Percentiles rank a stretch among this genome's conserved stretches.
Conservation (phyloP, 2,888 invertebrate species). For the Parthenolecanium corni region DNA sequence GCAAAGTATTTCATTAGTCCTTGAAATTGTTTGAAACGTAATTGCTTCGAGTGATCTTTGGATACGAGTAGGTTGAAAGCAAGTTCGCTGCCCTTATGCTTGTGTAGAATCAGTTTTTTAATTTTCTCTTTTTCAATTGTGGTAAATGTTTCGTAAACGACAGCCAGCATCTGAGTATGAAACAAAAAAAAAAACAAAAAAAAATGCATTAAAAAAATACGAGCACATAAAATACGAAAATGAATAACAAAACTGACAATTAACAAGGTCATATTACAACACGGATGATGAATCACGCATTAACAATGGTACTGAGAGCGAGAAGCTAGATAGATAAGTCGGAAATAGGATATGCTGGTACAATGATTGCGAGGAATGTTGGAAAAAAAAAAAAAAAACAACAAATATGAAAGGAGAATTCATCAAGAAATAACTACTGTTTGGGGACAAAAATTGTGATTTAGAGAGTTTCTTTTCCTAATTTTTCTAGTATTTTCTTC, state of each 20-base stretch:
- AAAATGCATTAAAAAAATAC: too few species aligned
- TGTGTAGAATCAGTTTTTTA: constrained; percentile 66
- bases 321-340: neutral
- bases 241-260: too few species aligned
- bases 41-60: constrained; percentile 55
- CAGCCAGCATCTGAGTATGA: constrained; percentile 62
- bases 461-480: too few species aligned
- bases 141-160: constrained; percentile 81
- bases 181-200: neutral
- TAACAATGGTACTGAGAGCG: neutral
- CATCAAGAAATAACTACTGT: too few species aligned
- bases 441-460: too few species aligned
- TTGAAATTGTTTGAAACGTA: constrained; percentile 61
- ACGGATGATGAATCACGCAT: neutral
- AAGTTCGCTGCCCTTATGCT: constrained; percentile 65
- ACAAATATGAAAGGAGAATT: too few species aligned
- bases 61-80: constrained; percentile 72
- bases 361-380: neutral
- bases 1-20: constrained; percentile 68
- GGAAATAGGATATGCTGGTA: neutral
- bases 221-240: too few species aligned
- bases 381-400: too few species aligned
- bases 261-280: neutral
- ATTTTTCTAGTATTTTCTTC: too few species aligned
- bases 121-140: constrained; percentile 76